Base-by-base conservation (phyloP, 2,797 vertebrate species). In the Vultur gryphus region DNA sequence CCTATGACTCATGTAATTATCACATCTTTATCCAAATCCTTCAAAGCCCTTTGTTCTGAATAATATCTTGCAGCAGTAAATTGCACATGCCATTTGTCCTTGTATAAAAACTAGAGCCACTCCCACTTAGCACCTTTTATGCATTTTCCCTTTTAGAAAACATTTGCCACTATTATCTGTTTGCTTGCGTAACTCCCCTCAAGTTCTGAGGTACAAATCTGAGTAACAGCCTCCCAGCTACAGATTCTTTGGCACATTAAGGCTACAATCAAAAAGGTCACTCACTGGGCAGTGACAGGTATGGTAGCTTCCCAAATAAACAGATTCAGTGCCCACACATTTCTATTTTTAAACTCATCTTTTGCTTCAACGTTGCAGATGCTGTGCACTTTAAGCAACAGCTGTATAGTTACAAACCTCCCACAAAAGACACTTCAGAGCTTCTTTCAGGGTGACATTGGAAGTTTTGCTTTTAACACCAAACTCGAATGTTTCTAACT, bases 1-100 rank as follows among this genome's bases (percentile, higher is more conserved):
- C 39, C 59, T 90, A 41, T 93, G 89, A 96, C 79, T 92, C 80
- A 90, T 3, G 24, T 48, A 87, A 91, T 78, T 89, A 95, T 39
- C 55, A 13, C 65, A 71, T 75, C 65, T 83, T 70, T 20, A 55
- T 23, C 46, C 71, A 46, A 52, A 83, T 73, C 67, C 71, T 89
- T 77, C 88, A 24, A n/a, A 91, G 81, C 61, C 48, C 66, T 92
- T 87, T 64, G 94, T 72, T 84, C 61, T 18, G n/a, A 91, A 62
- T 2, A 54, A 37, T 16, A 65, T 14, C 66, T 51, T 44, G 66
- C 70, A 70, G 69, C 83, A 90, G 11, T 58, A 39, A 87, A 75
- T 84, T 54, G 48, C 81, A 79, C n/a, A 6, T 6, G 54, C n/a
- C 20, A 12, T 26, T 83, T 69, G 48, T 25, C 41, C 62, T n/a